A percentile compares a stretch with the other conserved stretches of the same genome.
Evolutionary conservation across 2,888 invertebrate genomes (phyloP).

Genomic region (Notocelia uddmanniana): DNA sequence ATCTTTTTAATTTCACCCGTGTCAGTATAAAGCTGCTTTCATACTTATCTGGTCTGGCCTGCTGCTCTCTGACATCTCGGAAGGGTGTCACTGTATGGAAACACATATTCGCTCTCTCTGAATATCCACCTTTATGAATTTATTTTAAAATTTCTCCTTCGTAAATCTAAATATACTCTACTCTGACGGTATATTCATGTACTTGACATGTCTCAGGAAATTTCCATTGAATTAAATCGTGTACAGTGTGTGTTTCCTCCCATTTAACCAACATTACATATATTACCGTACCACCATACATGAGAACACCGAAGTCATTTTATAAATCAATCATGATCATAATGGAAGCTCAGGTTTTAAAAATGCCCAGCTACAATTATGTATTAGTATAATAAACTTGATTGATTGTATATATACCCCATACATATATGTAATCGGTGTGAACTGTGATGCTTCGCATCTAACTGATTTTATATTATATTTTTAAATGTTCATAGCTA

Average conservation of each 20-base stretch:
- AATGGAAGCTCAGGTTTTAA: not conserved
- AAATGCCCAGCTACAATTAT: not conserved
- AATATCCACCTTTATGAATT: too few species aligned
- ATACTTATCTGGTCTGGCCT: too few species aligned
- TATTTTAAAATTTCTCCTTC: too few species aligned
- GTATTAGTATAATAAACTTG: too few species aligned
- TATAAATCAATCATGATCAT: not conserved
- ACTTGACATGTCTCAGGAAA: not conserved
- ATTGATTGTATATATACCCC: too few species aligned
- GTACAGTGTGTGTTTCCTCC: slow-evolving; percentile 19
- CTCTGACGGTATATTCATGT: too few species aligned
- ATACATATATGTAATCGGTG: too few species aligned
- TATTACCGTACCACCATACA: not conserved
- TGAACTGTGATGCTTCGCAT: not conserved
- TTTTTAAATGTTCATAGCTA: too few species aligned
- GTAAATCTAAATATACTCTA: too few species aligned
- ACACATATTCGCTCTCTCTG: too few species aligned
- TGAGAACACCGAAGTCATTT: not conserved
- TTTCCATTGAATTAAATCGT: not conserved
- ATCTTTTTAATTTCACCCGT: not conserved
- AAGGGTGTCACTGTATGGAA: too few species aligned
- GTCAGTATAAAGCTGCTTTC: not conserved
- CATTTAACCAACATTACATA: slow-evolving; percentile 16
- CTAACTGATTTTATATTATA: not conserved
- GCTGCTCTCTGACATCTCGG: too few species aligned